Evolutionary conservation across 2,888 invertebrate genomes (phyloP), one percentile per base, ranked within the genome.

Genomic region (Drosophila anomalipes): DNA sequence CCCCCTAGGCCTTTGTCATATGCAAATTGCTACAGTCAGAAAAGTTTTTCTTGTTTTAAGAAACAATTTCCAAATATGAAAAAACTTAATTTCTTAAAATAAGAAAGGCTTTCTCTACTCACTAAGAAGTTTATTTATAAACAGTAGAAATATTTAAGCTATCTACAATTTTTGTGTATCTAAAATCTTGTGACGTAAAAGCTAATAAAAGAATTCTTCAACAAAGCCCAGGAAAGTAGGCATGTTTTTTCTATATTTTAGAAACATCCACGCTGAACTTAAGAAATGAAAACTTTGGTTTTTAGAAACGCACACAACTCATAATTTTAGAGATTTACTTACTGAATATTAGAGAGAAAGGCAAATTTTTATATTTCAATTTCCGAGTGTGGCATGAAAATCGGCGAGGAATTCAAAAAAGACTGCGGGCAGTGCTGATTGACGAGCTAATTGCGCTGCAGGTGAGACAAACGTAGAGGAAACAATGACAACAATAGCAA

Each of bases 361-460:
- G 59, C 44, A 3, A 14, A 47, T 22, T 47, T 47, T 16, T 1
- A 4, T 4, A 26, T 47, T 47, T 9, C 2, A 9, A 4, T 26
- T 47, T 47, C 22, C 2, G 16, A 26, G 16, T 47, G 47, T 22
- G 22, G 22, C 16, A 47, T 7, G 62, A 69, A 73, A 80, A 61
- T 76, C 12, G 69, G 53, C 44, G 19, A n/a, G 32, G 57, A 30
- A 28, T 53, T 47, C 44, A 32, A 58, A 58, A 30, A 66, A 70
- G 74, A 70, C 81, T 71, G 70, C 81, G 59, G 71, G 77, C 63
- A 60, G 71, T 77, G 61, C 37, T 44, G 32, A 35, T 26, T 39
- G 74, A 64, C 54, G 49, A 66, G 70, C 67, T 58, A 70, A 82
- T 81, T 68, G 70, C 76, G 44, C 69, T 74, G 85, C 74, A 86